A percentile compares a stretch with the other conserved stretches of the same genome.
These are phyloP conservation scores for Helleia helle DNA, from an alignment of 2,888 invertebrate genomes.

Conservation along the genomic window DNA sequence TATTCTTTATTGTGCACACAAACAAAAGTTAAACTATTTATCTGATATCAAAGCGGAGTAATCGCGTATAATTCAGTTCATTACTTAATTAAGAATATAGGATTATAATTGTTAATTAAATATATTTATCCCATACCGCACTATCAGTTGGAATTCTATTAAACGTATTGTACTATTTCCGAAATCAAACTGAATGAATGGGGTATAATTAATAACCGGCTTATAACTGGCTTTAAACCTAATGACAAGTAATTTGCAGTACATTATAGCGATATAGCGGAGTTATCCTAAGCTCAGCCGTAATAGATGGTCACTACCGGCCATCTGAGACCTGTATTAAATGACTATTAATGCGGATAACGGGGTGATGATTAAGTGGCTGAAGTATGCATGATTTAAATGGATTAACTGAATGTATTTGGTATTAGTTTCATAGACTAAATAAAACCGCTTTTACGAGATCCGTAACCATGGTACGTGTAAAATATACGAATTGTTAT, in stretches of 20 bases:
- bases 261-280: constrained; percentile 53
- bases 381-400: no score
- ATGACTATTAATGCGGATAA: constrained; percentile 28
- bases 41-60: no score
- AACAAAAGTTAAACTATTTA: no score
- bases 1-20: no score
- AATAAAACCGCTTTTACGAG: no score
- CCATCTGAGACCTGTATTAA: constrained; percentile 56
- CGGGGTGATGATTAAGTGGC: constrained; percentile 5
- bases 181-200: constrained; percentile 21
- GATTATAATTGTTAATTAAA: background rate
- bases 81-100: background rate
- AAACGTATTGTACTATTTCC: constrained; percentile 4
- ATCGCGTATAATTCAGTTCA: no score
- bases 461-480: no score
- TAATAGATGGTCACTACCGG: constrained; percentile 51
- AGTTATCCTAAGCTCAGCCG: constrained; percentile 61
- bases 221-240: constrained; percentile 38
- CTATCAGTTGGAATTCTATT: background rate
- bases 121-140: constrained; percentile 5
- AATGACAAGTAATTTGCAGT: constrained; percentile 64
- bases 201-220: constrained; percentile 43
- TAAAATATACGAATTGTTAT: no score
- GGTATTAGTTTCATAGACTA: no score
- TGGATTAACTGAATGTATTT: no score